Conservation (phyloP, 2,888 invertebrate species). For the Rugalucina vietnamica region DNA sequence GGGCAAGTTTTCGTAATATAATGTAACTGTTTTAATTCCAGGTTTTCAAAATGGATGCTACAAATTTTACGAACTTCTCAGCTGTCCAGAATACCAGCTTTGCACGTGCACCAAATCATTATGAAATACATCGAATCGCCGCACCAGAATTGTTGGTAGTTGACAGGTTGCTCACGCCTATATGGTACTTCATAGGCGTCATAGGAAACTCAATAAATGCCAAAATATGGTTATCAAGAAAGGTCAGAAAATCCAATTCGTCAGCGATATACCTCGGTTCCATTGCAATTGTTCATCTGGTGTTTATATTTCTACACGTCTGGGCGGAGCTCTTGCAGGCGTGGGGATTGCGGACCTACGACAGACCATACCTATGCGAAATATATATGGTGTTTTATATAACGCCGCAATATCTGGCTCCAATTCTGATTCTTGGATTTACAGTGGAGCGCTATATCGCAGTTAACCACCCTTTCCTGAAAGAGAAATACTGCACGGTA, state of each 20-base stretch:
- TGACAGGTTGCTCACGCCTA: slow-evolving; percentile 79
- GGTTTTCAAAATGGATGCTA: background rate
- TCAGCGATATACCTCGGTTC: slow-evolving; percentile 83
- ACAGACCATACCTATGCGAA: slow-evolving; percentile 75
- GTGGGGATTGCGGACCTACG: slow-evolving; percentile 77
- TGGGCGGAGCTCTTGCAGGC: slow-evolving; percentile 80
- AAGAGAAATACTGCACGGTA: slow-evolving; percentile 80
- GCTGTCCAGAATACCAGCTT: background rate
- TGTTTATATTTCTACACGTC: slow-evolving; percentile 79
- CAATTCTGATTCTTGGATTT: slow-evolving; percentile 81
- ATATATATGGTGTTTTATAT: slow-evolving; percentile 76
- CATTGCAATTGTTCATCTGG: slow-evolving; percentile 79
- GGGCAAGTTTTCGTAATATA: too few relatives aligned
- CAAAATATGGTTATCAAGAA: slow-evolving; percentile 80
- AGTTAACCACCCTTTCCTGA: slow-evolving; percentile 79
- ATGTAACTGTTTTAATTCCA: too few relatives aligned
- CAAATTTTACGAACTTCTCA: background rate
- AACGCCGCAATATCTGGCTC: slow-evolving; percentile 80
- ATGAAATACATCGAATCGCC: slow-evolving; percentile 49
- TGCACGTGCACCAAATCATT: background rate
- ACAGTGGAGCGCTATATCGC: slow-evolving; percentile 83
- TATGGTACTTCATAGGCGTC: slow-evolving; percentile 81
- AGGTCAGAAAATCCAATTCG: slow-evolving; percentile 81
- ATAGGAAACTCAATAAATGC: slow-evolving; percentile 81
- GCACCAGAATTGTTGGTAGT: slow-evolving; percentile 74